Evolutionary conservation across 2,797 vertebrate genomes (phyloP).

Genomic region (Distichodus sexfasciatus): DNA sequence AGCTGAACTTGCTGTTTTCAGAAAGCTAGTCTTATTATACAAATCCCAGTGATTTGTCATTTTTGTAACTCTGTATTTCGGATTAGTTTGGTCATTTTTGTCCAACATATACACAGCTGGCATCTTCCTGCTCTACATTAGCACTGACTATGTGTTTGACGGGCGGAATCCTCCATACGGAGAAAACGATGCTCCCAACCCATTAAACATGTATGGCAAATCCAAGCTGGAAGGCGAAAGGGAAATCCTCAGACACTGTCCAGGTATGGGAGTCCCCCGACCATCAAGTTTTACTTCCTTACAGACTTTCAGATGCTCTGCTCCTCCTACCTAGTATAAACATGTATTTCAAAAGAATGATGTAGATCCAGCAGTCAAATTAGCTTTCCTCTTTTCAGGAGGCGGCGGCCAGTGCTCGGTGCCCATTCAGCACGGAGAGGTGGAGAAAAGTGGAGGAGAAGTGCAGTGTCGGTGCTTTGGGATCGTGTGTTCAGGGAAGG

Average conservation of each 20-base stretch:
- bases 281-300: not conserved
- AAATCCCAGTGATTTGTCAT: too few relatives aligned
- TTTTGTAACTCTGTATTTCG: not conserved
- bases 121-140: slow-evolving; percentile 89
- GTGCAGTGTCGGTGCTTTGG: slow-evolving; percentile 88
- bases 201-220: slow-evolving; percentile 90
- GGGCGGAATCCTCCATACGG: slow-evolving; percentile 91
- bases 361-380: too few relatives aligned
- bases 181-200: slow-evolving; percentile 86
- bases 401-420: slow-evolving; percentile 88
- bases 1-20: too few relatives aligned
- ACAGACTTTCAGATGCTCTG: not conserved
- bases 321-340: not conserved
- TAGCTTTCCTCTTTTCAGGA: slow-evolving; percentile 58
- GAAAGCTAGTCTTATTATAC: too few relatives aligned
- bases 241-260: slow-evolving; percentile 82
- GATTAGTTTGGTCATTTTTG: not conserved
- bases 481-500: slow-evolving; percentile 84
- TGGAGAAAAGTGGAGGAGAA: slow-evolving; percentile 90
- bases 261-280: slow-evolving; percentile 73
- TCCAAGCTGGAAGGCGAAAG: slow-evolving; percentile 92
- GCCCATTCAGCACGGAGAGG: slow-evolving; percentile 88
- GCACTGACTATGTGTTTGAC: slow-evolving; percentile 95
- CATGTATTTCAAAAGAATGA: not conserved
- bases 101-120: slow-evolving; percentile 61